phyloP scores from a whole-genome alignment of 2,888 invertebrate genomes.

The Cryptocheilus praepositus region DNA sequence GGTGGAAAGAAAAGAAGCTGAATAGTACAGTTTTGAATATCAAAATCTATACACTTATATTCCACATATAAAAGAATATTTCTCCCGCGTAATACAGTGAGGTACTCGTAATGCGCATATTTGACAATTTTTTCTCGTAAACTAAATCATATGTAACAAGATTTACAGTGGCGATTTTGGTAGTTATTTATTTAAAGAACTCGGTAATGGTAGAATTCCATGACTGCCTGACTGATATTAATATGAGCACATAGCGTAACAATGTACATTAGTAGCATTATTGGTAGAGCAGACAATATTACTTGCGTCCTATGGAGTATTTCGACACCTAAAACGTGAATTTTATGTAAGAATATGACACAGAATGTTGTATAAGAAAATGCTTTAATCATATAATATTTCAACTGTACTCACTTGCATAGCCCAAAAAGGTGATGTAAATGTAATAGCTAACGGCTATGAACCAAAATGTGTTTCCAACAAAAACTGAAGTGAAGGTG shows the following conservation, averaged over 20 bases:
- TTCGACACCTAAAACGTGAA: slow-evolving; percentile 84
- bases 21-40: neutral
- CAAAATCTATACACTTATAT: neutral
- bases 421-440: slow-evolving; percentile 98
- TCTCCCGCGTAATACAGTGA: too few relatives aligned
- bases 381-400: neutral
- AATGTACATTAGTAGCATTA: slow-evolving; percentile 86
- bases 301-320: slow-evolving; percentile 90
- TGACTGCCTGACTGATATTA: slow-evolving; percentile 89
- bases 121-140: too few relatives aligned
- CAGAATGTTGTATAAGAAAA: neutral
- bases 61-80: too few relatives aligned
- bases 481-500: slow-evolving; percentile 86
- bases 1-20: neutral
- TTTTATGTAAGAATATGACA: neutral
- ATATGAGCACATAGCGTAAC: slow-evolving; percentile 85
- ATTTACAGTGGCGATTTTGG: too few relatives aligned
- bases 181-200: slow-evolving; percentile 77
- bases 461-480: slow-evolving; percentile 96
- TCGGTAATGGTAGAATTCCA: slow-evolving; percentile 89
- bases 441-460: slow-evolving; percentile 93
- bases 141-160: too few relatives aligned
- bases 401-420: slow-evolving; percentile 86
- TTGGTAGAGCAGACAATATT: slow-evolving; percentile 89
- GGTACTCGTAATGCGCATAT: too few relatives aligned